A percentile compares a stretch with the other conserved stretches of the same genome.
Conservation (phyloP, 2,797 vertebrate genomes). For the Chelidonichthys spinosus region DNA sequence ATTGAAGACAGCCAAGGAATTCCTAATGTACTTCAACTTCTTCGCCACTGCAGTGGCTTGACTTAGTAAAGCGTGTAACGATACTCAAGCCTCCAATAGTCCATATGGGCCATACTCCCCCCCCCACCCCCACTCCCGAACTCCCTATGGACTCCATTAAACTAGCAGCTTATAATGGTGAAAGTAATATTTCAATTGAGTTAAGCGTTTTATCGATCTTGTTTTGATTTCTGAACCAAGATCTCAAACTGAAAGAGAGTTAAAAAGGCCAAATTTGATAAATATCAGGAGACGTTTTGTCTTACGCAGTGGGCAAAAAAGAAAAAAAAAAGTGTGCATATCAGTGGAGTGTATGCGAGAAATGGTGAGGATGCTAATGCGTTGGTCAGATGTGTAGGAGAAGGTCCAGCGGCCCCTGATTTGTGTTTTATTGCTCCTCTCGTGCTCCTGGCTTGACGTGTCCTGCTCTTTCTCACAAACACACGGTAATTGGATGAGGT, state of each 20-base stretch:
- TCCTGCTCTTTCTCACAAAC: constrained; percentile 87
- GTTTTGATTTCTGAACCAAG: constrained; percentile 58
- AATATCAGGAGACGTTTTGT: constrained; percentile 41
- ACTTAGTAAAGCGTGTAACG: constrained; percentile 75
- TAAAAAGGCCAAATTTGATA: constrained; percentile 50
- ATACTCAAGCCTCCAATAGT: constrained; percentile 57
- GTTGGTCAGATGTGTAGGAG: constrained; percentile 79
- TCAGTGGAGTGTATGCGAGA: constrained; percentile 57
- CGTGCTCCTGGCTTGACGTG: constrained; percentile 78
- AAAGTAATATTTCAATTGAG: constrained; percentile 75
- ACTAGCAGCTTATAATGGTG: constrained; percentile 73
- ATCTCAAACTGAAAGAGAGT: constrained; percentile 46
- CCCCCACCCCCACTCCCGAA: constrained; percentile 33
- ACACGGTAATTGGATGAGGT: constrained; percentile 85
- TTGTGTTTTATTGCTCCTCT: constrained; percentile 79
- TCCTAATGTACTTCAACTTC: constrained; percentile 80
- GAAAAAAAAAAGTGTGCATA: constrained; percentile 46
- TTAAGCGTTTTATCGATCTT: constrained; percentile 74
- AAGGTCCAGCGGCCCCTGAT: constrained; percentile 72
- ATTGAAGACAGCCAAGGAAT: constrained; percentile 86
- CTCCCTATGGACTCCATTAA: constrained; percentile 75
- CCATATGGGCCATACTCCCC: constrained; percentile 51
- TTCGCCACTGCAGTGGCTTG: constrained; percentile 83
- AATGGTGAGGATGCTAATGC: constrained; percentile 70
- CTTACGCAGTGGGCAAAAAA: constrained; percentile 16